Evolutionary conservation across 2,797 vertebrate species (phyloP), one percentile per base, ranked within the genome.

Genomic region (Rhinichthys osculus): DNA sequence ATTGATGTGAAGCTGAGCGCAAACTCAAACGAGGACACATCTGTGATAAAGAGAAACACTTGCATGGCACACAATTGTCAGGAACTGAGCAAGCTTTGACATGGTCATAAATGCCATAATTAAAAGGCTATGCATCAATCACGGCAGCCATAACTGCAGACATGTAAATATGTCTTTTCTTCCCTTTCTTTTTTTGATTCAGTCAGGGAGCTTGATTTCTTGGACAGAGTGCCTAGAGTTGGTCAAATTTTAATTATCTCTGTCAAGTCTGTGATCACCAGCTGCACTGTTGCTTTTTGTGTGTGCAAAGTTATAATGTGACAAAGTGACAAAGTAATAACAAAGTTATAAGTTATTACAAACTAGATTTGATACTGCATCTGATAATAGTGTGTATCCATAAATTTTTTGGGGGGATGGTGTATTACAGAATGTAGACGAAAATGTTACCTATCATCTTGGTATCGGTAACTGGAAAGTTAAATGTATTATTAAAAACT

Each of bases 21-120:
- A 80, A 76, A 85, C 59, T 77, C 73, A 87, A 59, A 52, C 74
- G 78, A 78, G 83, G 74, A 59, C n/a, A 47, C 64, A 70, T 52
- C 66, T 84, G 72, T 47, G 84, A 85, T 90, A 47, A 85, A 82
- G 72, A 85, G 64, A 83, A 44, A 78, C 74, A 78, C 82, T 81
- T 64, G 81, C 52, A 80, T 83, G 66, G 7, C 33, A 62, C 79
- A 76, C 81, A 54, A 84, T 57, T 52, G 73, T 70, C 47, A 70
- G 27, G 76, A 38, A 47, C 81, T 57, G 81, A 79, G 70, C 71
- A 86, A 74, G 77, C 81, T 81, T 73, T 42, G 50, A 82, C 76
- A 72, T 80, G 64, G 81, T 80, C 72, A 72, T 81, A 78, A 79
- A 73, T 82, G 70, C 82, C 83, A 83, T 86, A 82, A 70, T 74